phyloP scores from a whole-genome alignment of 1,140 invertebrate species.

The Drosophila triauraria region DNA sequence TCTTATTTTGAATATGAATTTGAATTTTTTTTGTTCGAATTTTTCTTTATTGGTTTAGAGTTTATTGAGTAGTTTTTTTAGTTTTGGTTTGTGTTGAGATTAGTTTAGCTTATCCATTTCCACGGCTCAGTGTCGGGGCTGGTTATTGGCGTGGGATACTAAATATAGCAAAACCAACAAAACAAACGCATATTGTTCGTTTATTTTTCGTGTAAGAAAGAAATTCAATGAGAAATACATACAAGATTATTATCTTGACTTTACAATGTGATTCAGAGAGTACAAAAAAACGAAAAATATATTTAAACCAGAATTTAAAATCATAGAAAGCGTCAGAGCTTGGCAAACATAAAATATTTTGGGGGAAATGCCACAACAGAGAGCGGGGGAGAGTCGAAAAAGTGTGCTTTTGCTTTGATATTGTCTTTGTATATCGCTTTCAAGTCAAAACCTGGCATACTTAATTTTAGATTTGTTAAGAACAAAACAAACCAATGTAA shows the following conservation, averaged over 20 bases:
- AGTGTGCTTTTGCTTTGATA: background rate
- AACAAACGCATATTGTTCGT: conserved; percentile 31
- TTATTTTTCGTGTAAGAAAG: conserved; percentile 48
- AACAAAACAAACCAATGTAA: no score
- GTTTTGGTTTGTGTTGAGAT: conserved; percentile 36
- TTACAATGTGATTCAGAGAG: conserved; percentile 11
- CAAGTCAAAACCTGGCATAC: background rate
- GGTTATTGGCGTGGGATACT: conserved; percentile 93
- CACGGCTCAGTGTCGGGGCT: conserved; percentile 93
- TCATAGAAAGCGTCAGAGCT: background rate
- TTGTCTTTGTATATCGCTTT: background rate
- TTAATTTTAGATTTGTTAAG: background rate
- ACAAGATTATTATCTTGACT: conserved; percentile 66
- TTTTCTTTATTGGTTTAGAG: conserved; percentile 32
- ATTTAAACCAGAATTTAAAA: background rate
- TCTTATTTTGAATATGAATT: conserved; percentile 29
- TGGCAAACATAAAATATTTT: conserved; percentile 15
- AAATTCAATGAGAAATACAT: conserved; percentile 76
- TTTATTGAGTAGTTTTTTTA: conserved; percentile 20
- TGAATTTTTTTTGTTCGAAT: conserved; percentile 8
- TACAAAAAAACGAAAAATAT: conserved; percentile 8
- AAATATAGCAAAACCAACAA: conserved; percentile 48
- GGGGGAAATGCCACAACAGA: conserved; percentile 6
- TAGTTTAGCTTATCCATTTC: conserved; percentile 89
- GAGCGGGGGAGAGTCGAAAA: background rate